Percentiles rank a stretch among this genome's conserved stretches.
phyloP scores from a whole-genome alignment of 2,113 vertebrate species.

The Leiothrix lutea region DNA sequence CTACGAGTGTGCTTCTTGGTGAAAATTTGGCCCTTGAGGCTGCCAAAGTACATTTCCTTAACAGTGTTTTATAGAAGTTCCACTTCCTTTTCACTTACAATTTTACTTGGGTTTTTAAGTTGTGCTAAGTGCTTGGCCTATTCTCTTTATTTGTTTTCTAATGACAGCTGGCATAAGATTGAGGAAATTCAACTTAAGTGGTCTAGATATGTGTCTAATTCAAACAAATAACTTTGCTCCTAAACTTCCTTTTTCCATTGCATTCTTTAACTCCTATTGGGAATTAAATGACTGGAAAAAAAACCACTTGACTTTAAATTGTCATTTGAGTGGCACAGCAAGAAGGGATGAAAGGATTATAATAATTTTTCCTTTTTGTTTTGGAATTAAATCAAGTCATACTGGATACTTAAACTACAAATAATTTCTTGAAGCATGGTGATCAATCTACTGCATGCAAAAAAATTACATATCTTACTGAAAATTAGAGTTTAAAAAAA shows the following conservation, averaged over 20 bases:
- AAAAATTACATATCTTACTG: background rate
- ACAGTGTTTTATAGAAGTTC: background rate
- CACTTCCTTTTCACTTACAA: background rate
- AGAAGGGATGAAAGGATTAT: background rate
- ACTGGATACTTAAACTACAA: fast-evolving
- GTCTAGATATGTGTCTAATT: background rate
- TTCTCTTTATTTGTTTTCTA: slow-evolving; percentile 23
- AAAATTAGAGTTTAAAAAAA: background rate
- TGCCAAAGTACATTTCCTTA: slow-evolving; percentile 2
- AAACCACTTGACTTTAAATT: background rate
- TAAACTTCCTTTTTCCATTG: background rate
- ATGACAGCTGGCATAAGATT: background rate
- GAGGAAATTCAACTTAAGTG: background rate
- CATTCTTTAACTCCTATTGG: background rate
- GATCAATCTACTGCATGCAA: background rate
- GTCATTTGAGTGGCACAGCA: background rate
- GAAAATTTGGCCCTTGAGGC: background rate
- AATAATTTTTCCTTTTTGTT: background rate
- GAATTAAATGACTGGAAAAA: background rate
- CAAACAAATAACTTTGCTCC: background rate
- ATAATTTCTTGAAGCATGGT: background rate
- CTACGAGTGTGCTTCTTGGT: background rate
- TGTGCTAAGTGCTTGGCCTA: background rate
- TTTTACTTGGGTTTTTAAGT: slow-evolving; percentile 28
- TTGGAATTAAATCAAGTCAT: background rate